Conservation (phyloP, 2,113 vertebrate species). For the Sinocyclocheilus rhinocerous region DNA sequence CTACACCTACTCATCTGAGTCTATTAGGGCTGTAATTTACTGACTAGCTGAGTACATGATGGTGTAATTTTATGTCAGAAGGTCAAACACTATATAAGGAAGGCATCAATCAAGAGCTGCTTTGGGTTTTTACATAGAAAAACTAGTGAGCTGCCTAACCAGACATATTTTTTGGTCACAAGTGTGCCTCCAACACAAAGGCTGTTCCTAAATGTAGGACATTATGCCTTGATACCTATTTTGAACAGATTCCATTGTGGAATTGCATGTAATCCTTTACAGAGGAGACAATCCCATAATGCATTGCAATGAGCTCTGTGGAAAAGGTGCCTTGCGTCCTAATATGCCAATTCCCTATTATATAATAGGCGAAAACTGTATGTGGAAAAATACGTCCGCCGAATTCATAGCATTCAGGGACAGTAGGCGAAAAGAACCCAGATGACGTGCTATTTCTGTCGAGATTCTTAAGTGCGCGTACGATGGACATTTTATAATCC, state of each 20-base stretch:
- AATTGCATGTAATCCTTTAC: neutral
- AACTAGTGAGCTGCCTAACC: neutral
- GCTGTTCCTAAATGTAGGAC: neutral
- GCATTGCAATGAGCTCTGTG: neutral
- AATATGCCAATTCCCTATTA: neutral
- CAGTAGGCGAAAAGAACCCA: neutral
- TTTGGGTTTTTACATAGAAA: neutral
- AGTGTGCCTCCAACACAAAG: neutral
- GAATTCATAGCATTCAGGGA: neutral
- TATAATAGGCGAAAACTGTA: neutral
- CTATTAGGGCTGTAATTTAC: slow-evolving; percentile 33
- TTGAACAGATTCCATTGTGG: neutral
- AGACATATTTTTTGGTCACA: neutral
- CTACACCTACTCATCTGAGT: slow-evolving; percentile 8
- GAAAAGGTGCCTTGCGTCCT: neutral
- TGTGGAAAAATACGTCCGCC: neutral
- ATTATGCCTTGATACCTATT: neutral
- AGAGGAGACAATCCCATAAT: neutral
- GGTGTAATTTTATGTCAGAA: slow-evolving; percentile 26
- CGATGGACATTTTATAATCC: neutral
- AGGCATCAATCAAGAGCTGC: neutral
- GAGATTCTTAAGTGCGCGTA: neutral
- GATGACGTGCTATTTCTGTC: neutral
- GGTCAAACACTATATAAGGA: slow-evolving; percentile 13
- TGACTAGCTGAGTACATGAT: slow-evolving; percentile 22